Evolutionary conservation across 2,888 invertebrate genomes (phyloP).

Genomic region (Tetrapedia diversipes): DNA sequence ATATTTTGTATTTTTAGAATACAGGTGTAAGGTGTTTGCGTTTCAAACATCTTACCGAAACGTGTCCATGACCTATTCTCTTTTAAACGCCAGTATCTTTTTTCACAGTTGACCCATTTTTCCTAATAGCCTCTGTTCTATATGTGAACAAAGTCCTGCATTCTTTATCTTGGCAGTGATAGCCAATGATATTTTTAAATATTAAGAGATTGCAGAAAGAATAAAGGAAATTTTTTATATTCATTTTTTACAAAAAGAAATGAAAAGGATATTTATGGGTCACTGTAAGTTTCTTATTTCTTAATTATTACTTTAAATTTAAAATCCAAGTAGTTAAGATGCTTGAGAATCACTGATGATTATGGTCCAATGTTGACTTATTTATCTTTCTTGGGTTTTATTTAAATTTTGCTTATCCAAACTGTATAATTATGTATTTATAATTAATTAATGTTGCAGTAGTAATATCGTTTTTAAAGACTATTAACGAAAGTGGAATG

Average conservation of each 20-base stretch:
- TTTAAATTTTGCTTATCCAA: background rate
- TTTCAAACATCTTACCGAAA: conserved; percentile 13
- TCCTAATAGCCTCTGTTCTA: conserved; percentile 53
- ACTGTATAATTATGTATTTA: background rate
- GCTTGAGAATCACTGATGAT: conserved; percentile 45
- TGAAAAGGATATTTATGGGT: conserved; percentile 2
- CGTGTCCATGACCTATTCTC: conserved; percentile 58
- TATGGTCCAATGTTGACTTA: background rate
- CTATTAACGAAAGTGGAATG: background rate
- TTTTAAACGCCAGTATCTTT: conserved; percentile 35
- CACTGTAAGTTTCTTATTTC: background rate
- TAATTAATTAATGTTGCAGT: background rate
- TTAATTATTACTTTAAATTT: background rate
- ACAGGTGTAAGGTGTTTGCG: too few relatives aligned
- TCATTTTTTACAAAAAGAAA: background rate
- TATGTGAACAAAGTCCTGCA: conserved; percentile 54
- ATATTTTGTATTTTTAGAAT: background rate
- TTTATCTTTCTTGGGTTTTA: background rate
- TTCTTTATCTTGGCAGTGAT: conserved; percentile 57
- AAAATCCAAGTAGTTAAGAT: background rate
- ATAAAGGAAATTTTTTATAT: background rate
- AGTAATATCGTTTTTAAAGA: background rate
- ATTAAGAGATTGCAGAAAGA: background rate
- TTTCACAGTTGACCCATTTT: conserved; percentile 59
- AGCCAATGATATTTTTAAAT: conserved; percentile 10